These are phyloP conservation scores for Echeneis naucrates DNA, from an alignment of 2,797 vertebrate genomes.

Conservation along the genomic window DNA sequence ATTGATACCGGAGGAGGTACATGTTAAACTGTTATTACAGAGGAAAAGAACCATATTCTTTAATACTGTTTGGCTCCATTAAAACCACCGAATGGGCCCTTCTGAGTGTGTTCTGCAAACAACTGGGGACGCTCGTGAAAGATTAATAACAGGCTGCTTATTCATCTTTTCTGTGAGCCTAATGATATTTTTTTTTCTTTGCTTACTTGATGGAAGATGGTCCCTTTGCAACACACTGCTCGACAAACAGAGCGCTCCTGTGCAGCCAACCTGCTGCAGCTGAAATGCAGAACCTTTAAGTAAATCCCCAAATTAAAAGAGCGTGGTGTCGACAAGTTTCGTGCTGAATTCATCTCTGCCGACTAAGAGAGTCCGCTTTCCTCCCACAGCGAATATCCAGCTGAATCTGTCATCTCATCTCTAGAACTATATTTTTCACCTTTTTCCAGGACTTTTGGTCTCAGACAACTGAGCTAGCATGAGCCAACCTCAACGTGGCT, in stretches of 20 bases:
- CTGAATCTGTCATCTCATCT: not conserved
- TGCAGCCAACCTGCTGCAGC: slow-evolving; percentile 25
- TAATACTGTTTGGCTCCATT: slow-evolving; percentile 18
- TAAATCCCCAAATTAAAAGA: slow-evolving; percentile 44
- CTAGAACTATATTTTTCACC: not conserved
- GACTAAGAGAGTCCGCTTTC: not conserved
- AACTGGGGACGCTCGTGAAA: slow-evolving; percentile 25
- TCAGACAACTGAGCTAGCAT: not conserved
- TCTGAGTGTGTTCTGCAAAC: slow-evolving; percentile 1
- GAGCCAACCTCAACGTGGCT: not conserved
- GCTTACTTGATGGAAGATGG: slow-evolving; percentile 11
- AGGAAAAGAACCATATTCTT: not conserved
- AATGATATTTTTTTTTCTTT: slow-evolving; percentile 14
- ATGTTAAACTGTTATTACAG: slow-evolving; percentile 9
- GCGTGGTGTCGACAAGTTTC: not conserved
- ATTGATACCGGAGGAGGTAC: slow-evolving; percentile 6
- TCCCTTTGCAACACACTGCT: slow-evolving; percentile 28
- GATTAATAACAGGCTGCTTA: slow-evolving; percentile 41
- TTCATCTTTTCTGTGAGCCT: slow-evolving; percentile 39
- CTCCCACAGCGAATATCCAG: not conserved
- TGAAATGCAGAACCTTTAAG: slow-evolving; percentile 18
- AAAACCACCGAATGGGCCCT: slow-evolving; percentile 20
- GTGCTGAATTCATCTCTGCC: slow-evolving; percentile 14
- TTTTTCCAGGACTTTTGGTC: not conserved
- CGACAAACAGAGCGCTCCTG: slow-evolving; percentile 24